Percentiles rank a stretch among this genome's conserved stretches.
These are phyloP conservation scores for Lumbricus terrestris DNA, from an alignment of 2,888 invertebrate genomes.

Conservation along the genomic window DNA sequence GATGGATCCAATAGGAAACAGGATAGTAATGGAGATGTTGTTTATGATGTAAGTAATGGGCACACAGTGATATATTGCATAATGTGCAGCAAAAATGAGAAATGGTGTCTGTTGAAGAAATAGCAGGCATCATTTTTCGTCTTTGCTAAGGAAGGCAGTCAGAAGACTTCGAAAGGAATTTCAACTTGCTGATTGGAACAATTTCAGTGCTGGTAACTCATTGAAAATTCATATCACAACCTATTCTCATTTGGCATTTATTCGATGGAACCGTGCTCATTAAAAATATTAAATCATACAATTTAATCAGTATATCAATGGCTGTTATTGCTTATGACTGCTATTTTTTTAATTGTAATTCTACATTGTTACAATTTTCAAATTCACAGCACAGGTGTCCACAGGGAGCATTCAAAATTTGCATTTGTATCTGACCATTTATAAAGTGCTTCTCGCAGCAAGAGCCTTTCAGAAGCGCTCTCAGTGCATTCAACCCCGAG, in stretches of 20 bases:
- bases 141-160: neutral
- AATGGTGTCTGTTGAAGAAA: neutral
- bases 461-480: too few species aligned
- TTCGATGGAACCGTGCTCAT: too few species aligned
- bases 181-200: neutral
- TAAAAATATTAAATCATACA: too few species aligned
- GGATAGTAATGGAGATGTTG: neutral
- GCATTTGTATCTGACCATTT: too few species aligned
- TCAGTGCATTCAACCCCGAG: too few species aligned
- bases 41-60: neutral
- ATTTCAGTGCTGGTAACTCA: neutral
- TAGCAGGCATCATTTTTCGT: neutral
- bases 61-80: neutral
- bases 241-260: neutral
- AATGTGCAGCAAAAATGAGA: neutral
- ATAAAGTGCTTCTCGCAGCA: too few species aligned
- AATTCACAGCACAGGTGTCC: neutral
- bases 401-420: too few species aligned
- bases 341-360: neutral
- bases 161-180: neutral
- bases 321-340: neutral
- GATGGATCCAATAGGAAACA: neutral
- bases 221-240: neutral
- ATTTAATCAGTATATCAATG: neutral
- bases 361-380: neutral